A percentile compares a stretch with the other conserved stretches of the same genome.
phyloP scores from a whole-genome alignment of 2,888 invertebrate genomes.

The Melinaea marsaeus region DNA sequence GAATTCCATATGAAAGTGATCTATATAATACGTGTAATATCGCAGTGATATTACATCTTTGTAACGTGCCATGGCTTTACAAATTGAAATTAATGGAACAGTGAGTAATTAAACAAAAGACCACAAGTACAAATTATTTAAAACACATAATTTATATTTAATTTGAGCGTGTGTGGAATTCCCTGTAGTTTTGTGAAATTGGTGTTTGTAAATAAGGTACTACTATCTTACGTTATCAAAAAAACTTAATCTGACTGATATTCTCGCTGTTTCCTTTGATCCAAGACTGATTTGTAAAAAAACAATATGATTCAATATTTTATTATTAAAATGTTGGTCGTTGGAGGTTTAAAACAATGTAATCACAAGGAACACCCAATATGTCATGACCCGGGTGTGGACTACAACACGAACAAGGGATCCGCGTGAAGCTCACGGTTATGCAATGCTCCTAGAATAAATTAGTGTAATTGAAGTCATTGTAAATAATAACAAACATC shows the following conservation, averaged over 20 bases:
- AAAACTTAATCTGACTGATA: conserved; percentile 24
- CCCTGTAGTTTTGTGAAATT: conserved; percentile 45
- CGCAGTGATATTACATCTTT: neutral
- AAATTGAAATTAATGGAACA: neutral
- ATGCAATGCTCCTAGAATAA: conserved; percentile 67
- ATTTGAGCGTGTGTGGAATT: conserved; percentile 43
- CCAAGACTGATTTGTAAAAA: conserved; percentile 61
- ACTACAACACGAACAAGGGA: conserved; percentile 58
- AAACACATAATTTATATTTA: neutral
- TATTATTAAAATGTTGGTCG: conserved; percentile 13
- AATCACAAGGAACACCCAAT: neutral
- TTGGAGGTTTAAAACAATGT: neutral
- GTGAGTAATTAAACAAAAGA: conserved; percentile 2
- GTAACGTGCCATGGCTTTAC: conserved; percentile 1
- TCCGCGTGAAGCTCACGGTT: conserved; percentile 70
- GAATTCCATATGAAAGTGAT: conserved; percentile 49
- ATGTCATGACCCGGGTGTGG: neutral
- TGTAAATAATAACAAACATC: conserved; percentile 73
- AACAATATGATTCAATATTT: conserved; percentile 28
- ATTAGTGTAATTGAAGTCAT: conserved; percentile 70
- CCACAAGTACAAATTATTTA: conserved; percentile 5
- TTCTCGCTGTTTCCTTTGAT: conserved; percentile 61
- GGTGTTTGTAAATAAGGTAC: conserved; percentile 25
- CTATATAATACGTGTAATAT: neutral
- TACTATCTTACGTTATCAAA: conserved; percentile 19